Evolutionary conservation across 2,888 invertebrate species (phyloP), one percentile per base, ranked within the genome.

Genomic region (Pyralis farinalis): DNA sequence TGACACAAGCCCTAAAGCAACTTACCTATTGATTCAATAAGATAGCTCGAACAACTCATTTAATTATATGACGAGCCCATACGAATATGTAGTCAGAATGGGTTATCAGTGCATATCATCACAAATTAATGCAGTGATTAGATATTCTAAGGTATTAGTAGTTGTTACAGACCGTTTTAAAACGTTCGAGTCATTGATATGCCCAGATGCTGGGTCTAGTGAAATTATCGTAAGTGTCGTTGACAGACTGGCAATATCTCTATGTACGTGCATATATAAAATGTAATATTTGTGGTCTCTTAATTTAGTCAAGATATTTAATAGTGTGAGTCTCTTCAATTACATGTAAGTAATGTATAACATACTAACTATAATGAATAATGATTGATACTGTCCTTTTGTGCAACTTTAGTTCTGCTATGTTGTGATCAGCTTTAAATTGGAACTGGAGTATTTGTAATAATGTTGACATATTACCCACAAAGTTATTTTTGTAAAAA

Each of bases 41-140:
- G 63, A 71, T 73, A 69, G 74, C 76, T 78, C 75, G 65, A 73
- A 75, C 71, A 73, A 73, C 69, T 76, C 66, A 70, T 76, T 60
- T 67, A 67, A 65, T 67, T 64, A 66, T 71, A 64, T 68, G 69
- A 73, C 57, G 51, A 67, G 64, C 85, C 82, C 82, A 67, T 72
- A 52, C 55, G 50, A 50, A 72, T n/a, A 76, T 71, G 64, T 75
- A 80, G 84, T 79, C 72, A 68, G 61, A 57, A 59, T 82, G 84
- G 85, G 84, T 78, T 74, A 80, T 86, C 82, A 85, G 85, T 88
- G 88, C 88, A 88, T 88, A 88, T 88, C 88, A 88, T 87, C 87
- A 88, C 85, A 87, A 86, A 81, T 75, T 78, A 76, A 78, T 79
- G 81, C 88, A 88, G 88, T 87, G 88, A 83, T 84, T 87, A 88